Evolutionary conservation across 37 sponge, comb jelly and placozoan genomes (phyloP).

Genomic region (Tethya wilhelma): DNA sequence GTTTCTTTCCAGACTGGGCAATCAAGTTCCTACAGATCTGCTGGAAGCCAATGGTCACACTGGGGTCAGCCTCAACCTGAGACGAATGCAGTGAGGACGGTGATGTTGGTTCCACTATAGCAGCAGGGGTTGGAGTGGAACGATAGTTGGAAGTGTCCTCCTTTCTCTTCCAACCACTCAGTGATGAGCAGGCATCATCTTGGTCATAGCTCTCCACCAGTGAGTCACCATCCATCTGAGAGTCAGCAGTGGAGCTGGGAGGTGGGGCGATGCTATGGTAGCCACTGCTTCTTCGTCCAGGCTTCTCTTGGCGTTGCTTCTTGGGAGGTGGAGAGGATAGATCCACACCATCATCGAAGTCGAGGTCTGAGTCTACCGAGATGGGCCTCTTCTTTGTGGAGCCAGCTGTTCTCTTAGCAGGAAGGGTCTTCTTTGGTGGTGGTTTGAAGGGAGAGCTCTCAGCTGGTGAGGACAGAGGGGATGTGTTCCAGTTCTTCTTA

Average conservation of each 20-base stretch:
- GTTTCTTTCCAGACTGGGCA: conserved; percentile 9
- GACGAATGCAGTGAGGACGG: conserved; percentile 21
- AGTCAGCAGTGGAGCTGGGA: background rate
- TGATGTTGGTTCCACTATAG: background rate
- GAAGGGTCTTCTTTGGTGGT: too few relatives aligned
- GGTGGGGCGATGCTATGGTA: background rate
- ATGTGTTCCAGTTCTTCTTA: too few relatives aligned
- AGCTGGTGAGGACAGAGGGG: too few relatives aligned
- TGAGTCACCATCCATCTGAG: background rate
- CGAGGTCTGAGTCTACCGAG: background rate
- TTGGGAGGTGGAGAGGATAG: background rate
- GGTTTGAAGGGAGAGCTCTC: too few relatives aligned
- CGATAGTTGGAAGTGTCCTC: background rate
- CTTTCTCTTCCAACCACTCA: background rate
- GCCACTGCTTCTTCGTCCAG: conserved; percentile 14
- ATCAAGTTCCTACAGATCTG: conserved; percentile 10
- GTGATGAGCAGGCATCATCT: background rate
- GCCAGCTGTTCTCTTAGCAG: too few relatives aligned
- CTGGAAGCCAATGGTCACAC: conserved; percentile 18
- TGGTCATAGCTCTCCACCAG: background rate
- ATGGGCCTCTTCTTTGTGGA: background rate
- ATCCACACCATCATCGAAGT: background rate
- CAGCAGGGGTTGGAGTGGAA: background rate
- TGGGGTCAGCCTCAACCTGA: conserved; percentile 23
- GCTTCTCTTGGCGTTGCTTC: background rate